These are phyloP conservation scores for Drosophila hamatofila DNA, from an alignment of 2,888 invertebrate species.

Conservation along the genomic window DNA sequence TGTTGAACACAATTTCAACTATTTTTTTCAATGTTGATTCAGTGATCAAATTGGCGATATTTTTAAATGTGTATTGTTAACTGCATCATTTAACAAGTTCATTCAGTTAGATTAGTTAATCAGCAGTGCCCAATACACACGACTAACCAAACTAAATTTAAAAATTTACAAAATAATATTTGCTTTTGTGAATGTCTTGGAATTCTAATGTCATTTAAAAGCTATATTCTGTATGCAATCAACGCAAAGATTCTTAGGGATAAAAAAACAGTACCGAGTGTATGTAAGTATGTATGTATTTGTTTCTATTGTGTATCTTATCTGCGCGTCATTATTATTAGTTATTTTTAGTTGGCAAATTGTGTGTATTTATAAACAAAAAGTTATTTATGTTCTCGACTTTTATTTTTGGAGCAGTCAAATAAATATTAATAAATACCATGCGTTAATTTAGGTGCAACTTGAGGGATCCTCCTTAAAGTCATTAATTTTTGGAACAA, in stretches of 20 bases:
- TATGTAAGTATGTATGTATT: background rate
- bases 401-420: slow-evolving; percentile 56
- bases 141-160: background rate
- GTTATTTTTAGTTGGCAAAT: slow-evolving; percentile 59
- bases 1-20: background rate
- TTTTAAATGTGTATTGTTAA: background rate
- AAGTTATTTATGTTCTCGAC: slow-evolving; percentile 61
- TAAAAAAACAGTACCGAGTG: background rate
- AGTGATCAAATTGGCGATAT: background rate
- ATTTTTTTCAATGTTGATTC: background rate
- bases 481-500: slow-evolving; percentile 46
- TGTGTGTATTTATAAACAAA: slow-evolving; percentile 67
- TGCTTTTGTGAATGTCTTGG: background rate
- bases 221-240: background rate
- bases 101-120: background rate
- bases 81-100: background rate
- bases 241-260: background rate
- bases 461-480: slow-evolving; percentile 34
- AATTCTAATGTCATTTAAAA: background rate
- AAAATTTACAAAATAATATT: background rate
- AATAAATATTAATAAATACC: slow-evolving; percentile 72
- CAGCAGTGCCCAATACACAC: background rate
- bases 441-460: slow-evolving; percentile 52
- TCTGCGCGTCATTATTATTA: slow-evolving; percentile 36
- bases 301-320: slow-evolving; percentile 23